A percentile compares a stretch with the other conserved stretches of the same genome.
Conservation (phyloP, 2,113 vertebrate species). For the Bujurquina vittata region DNA sequence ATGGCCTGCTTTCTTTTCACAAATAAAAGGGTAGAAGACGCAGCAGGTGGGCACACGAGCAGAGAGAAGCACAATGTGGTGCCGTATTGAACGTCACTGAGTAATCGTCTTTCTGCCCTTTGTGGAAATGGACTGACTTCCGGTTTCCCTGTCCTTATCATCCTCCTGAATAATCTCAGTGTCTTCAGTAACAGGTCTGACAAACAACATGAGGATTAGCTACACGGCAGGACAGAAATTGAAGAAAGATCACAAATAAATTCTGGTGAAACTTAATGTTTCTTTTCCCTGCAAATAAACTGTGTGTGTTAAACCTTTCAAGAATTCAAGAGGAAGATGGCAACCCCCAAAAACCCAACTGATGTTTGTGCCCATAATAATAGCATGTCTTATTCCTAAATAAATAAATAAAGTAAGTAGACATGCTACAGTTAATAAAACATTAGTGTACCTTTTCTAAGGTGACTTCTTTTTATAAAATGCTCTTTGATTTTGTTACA, state of each 20-base stretch:
- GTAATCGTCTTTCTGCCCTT: neutral
- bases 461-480: neutral
- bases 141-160: neutral
- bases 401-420: neutral
- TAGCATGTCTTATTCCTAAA: neutral
- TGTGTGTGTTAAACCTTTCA: neutral
- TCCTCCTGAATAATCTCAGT: neutral
- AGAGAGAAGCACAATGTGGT: neutral
- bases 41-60: neutral
- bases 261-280: neutral
- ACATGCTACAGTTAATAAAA: neutral
- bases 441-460: neutral
- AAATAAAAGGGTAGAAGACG: neutral
- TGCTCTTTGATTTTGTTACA: neutral
- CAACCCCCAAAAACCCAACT: neutral
- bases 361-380: neutral
- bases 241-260: neutral
- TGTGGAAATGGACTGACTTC: neutral
- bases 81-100: neutral
- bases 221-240: neutral
- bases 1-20: constrained; percentile 36
- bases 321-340: neutral
- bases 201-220: neutral
- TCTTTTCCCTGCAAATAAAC: neutral
- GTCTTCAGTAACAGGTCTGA: neutral